Evolutionary conservation across 2,113 vertebrate species (phyloP).

Genomic region (Antennarius striatus): DNA sequence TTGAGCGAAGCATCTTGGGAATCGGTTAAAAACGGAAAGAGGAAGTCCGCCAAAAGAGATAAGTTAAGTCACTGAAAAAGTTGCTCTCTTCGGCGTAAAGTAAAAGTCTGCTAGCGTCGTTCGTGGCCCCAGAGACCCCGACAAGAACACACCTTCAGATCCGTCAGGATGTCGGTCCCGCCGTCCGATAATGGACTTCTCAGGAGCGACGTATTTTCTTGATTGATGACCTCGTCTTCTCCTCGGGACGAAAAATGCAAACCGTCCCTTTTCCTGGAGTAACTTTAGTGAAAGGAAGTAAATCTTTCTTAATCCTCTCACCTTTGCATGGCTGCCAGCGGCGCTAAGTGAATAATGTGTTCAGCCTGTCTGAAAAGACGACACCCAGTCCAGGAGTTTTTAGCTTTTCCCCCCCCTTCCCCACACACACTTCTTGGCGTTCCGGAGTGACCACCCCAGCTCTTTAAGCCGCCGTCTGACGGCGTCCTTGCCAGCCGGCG

Average conservation of each 20-base stretch:
- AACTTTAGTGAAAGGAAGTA: slow-evolving; percentile 42
- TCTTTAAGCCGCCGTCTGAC: slow-evolving; percentile 37
- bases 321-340: slow-evolving; percentile 59
- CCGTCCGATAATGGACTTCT: slow-evolving; percentile 50
- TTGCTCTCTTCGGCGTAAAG: too few species aligned
- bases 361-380: slow-evolving; percentile 45
- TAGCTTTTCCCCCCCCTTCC: slow-evolving; percentile 16
- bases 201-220: slow-evolving; percentile 29
- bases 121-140: slow-evolving; percentile 13
- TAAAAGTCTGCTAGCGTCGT: too few species aligned
- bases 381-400: slow-evolving; percentile 33
- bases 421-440: slow-evolving; percentile 13
- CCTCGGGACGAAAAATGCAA: slow-evolving; percentile 18
- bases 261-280: slow-evolving; percentile 34
- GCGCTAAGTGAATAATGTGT: slow-evolving; percentile 58
- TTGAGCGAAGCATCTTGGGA: too few species aligned
- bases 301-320: slow-evolving; percentile 60
- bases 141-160: slow-evolving; percentile 41
- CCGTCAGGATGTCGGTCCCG: slow-evolving; percentile 51
- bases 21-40: too few species aligned
- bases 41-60: too few species aligned
- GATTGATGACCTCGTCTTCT: slow-evolving; percentile 37
- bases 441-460: slow-evolving; percentile 38
- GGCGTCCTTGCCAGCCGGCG: slow-evolving; percentile 51
- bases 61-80: too few species aligned